Conservation (phyloP, 2,888 invertebrate species). For the Brenthis daphne region DNA sequence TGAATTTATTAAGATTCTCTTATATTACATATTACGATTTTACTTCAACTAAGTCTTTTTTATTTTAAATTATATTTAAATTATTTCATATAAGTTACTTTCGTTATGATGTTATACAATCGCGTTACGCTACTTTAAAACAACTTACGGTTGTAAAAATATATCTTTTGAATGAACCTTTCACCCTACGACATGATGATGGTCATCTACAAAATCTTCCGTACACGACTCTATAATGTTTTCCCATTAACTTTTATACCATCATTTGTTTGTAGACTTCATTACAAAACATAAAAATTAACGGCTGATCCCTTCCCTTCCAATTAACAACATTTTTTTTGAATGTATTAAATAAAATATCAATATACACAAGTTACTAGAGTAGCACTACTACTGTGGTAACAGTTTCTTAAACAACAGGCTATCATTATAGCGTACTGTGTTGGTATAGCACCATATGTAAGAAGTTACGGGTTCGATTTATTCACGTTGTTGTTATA, state of each 20-base stretch:
- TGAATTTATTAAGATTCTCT: background rate
- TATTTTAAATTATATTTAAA: conserved; percentile 5
- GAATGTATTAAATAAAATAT: background rate
- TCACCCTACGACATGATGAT: conserved; percentile 56
- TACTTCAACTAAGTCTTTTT: no score
- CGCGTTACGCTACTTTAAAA: conserved; percentile 14
- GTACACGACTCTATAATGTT: conserved; percentile 50
- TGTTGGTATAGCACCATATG: no score
- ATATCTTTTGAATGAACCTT: conserved; percentile 50
- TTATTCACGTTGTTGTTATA: no score
- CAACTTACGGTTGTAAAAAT: conserved; percentile 12
- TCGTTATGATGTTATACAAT: background rate
- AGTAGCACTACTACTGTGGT: no score
- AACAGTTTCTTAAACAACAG: no score
- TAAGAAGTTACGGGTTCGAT: no score
- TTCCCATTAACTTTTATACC: conserved; percentile 46
- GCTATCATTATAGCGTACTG: no score
- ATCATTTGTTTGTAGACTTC: conserved; percentile 29
- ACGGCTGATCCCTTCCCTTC: background rate
- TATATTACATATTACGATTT: background rate
- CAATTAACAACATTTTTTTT: conserved; percentile 3
- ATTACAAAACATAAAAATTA: conserved; percentile 26
- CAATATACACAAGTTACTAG: no score
- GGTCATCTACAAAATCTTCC: conserved; percentile 44
- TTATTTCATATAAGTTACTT: conserved; percentile 7